Conservation (phyloP, 2,888 invertebrate genomes). For the Drosophila paranaensis region DNA sequence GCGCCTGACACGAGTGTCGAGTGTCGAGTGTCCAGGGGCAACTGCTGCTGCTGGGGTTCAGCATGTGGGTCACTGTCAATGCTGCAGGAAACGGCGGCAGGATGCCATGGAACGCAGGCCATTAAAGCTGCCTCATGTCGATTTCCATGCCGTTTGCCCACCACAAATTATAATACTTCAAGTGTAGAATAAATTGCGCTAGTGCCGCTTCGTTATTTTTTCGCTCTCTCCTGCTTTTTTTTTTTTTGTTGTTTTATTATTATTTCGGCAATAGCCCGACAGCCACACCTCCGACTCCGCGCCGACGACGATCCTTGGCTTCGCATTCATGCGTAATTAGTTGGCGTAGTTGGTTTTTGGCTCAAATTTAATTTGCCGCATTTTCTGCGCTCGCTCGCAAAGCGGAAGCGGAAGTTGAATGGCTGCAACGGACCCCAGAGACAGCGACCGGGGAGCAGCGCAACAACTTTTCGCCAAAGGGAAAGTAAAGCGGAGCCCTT, state of each 20-base stretch:
- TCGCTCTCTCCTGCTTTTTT: not conserved
- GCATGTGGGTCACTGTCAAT: conserved; percentile 63
- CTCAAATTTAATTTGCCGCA: conserved; percentile 73
- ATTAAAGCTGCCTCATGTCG: conserved; percentile 69
- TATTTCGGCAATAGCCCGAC: conserved; percentile 7
- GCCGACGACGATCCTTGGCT: conserved; percentile 53
- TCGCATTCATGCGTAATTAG: conserved; percentile 78
- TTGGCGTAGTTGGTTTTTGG: conserved; percentile 64
- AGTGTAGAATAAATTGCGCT: conserved; percentile 74
- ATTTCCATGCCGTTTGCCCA: conserved; percentile 61
- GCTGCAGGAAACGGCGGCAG: conserved; percentile 11
- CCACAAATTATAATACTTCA: conserved; percentile 79
- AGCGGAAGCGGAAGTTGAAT: conserved; percentile 57
- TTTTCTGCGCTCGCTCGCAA: conserved; percentile 51
- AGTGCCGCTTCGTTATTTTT: conserved; percentile 27
- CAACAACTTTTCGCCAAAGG: conserved; percentile 13
- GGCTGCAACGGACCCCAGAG: conserved; percentile 26
- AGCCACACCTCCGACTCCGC: conserved; percentile 10
- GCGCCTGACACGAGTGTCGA: conserved; percentile 56
- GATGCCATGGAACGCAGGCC: conserved; percentile 24
- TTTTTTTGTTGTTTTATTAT: too few species aligned
- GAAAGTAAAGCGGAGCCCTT: conserved; percentile 50
- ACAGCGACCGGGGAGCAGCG: not conserved
- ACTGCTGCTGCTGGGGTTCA: conserved; percentile 27
- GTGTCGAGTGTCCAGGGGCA: conserved; percentile 41